phyloP scores from a whole-genome alignment of 2,797 vertebrate genomes.

The Sebastes itinus region DNA sequence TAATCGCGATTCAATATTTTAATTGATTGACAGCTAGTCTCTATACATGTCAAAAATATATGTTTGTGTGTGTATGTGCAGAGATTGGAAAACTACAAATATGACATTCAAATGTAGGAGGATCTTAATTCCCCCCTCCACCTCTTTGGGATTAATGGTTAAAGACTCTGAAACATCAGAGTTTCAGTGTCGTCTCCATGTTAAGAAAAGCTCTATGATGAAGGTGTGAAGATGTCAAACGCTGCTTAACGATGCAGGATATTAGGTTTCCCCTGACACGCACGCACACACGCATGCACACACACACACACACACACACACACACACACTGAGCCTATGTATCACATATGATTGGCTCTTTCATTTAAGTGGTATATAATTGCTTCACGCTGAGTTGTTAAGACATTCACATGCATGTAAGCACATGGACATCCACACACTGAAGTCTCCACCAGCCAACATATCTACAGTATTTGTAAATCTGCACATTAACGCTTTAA shows the following conservation, averaged over 20 bases:
- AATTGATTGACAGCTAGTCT: too few species aligned
- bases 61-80: neutral
- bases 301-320: neutral
- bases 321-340: neutral
- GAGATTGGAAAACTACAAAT: constrained; percentile 10
- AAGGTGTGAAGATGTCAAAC: constrained; percentile 71
- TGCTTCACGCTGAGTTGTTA: neutral
- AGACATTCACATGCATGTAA: neutral
- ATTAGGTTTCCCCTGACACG: constrained; percentile 51
- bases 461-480: neutral
- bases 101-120: constrained; percentile 61
- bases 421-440: neutral
- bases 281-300: constrained; percentile 38
- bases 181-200: constrained; percentile 62
- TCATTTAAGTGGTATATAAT: neutral
- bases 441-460: neutral
- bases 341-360: neutral
- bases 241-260: constrained; percentile 60
- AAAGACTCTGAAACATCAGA: constrained; percentile 77
- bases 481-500: constrained; percentile 3
- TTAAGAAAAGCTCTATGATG: constrained; percentile 59
- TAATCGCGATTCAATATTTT: too few species aligned
- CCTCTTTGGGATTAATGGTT: constrained; percentile 78
- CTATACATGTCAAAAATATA: neutral
- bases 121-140: constrained; percentile 58